These are phyloP conservation scores for Hirtodrosophila confusa DNA, from an alignment of 2,888 invertebrate genomes.

Conservation along the genomic window DNA sequence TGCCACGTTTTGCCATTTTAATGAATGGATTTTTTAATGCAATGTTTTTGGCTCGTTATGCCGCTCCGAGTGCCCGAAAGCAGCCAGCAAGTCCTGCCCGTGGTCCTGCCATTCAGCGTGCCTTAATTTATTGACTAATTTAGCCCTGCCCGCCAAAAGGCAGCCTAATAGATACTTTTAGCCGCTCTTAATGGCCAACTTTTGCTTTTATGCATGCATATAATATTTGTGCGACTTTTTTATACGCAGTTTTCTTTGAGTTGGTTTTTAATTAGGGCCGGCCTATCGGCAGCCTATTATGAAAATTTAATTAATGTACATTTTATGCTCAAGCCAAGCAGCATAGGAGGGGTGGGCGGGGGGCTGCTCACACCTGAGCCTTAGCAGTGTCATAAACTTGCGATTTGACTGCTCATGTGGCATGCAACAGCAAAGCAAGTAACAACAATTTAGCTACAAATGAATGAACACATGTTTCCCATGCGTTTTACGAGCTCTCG, in stretches of 20 bases:
- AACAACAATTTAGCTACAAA: conserved; percentile 62
- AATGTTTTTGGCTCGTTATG: conserved; percentile 75
- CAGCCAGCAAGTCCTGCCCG: conserved; percentile 8
- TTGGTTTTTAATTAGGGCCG: conserved; percentile 32
- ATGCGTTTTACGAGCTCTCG: conserved; percentile 38
- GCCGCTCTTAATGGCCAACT: conserved; percentile 57
- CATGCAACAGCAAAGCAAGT: conserved; percentile 3
- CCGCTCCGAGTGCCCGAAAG: conserved; percentile 1
- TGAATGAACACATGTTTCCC: conserved; percentile 70
- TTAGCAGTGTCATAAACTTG: conserved; percentile 35
- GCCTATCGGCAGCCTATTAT: conserved; percentile 37
- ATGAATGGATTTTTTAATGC: conserved; percentile 80
- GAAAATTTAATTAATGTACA: conserved; percentile 67
- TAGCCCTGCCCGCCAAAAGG: conserved; percentile 33
- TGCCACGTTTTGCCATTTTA: conserved; percentile 80
- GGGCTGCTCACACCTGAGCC: conserved; percentile 30
- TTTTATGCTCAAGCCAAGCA: conserved; percentile 59
- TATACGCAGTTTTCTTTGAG: conserved; percentile 7
- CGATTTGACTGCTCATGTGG: conserved; percentile 48
- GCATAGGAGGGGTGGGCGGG: background rate
- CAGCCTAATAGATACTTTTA: conserved; percentile 73
- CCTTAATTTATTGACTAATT: conserved; percentile 79
- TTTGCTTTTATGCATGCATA: conserved; percentile 32
- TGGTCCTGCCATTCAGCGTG: conserved; percentile 23
- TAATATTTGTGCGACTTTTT: conserved; percentile 1